Conservation (phyloP, 2,113 vertebrate species). For the Tylochromis polylepis region DNA sequence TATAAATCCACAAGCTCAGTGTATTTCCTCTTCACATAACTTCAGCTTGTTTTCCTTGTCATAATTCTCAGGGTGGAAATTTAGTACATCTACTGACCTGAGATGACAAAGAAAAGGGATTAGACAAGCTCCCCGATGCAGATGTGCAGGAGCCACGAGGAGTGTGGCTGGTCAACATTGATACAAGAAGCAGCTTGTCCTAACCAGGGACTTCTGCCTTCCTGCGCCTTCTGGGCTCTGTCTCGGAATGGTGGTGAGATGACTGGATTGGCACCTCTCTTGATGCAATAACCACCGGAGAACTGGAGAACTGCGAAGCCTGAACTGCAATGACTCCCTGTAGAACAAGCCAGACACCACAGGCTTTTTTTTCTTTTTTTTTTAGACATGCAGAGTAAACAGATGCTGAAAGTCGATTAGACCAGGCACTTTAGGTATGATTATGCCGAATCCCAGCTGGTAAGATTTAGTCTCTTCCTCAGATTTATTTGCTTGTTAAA, state of each 20-base stretch:
- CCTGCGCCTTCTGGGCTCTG: constrained; percentile 23
- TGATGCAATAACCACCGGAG: constrained; percentile 22
- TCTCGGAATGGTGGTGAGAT: constrained; percentile 23
- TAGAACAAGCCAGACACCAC: constrained; percentile 19
- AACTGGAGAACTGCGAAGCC: constrained; percentile 1
- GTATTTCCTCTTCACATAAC: constrained; percentile 43
- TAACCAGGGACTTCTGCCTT: constrained; percentile 56
- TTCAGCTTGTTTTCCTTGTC: constrained; percentile 59
- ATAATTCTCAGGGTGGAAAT: constrained; percentile 60
- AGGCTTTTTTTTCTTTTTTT: constrained; percentile 11
- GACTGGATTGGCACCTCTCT: constrained; percentile 59
- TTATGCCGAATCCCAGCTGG: neutral
- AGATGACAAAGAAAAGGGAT: constrained; percentile 66
- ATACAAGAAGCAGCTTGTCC: constrained; percentile 59
- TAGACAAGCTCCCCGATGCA: constrained; percentile 38
- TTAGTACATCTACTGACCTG: constrained; percentile 56
- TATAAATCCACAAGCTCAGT: neutral
- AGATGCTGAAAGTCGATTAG: constrained; percentile 49
- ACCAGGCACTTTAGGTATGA: neutral
- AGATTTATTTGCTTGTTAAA: neutral
- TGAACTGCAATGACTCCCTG: constrained; percentile 38
- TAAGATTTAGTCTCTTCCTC: neutral
- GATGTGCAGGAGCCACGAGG: constrained; percentile 40
- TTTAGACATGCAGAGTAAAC: constrained; percentile 21
- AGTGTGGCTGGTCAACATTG: constrained; percentile 70